phyloP scores from a whole-genome alignment of 2,113 vertebrate genomes.

The Misgurnus mizolepis region DNA sequence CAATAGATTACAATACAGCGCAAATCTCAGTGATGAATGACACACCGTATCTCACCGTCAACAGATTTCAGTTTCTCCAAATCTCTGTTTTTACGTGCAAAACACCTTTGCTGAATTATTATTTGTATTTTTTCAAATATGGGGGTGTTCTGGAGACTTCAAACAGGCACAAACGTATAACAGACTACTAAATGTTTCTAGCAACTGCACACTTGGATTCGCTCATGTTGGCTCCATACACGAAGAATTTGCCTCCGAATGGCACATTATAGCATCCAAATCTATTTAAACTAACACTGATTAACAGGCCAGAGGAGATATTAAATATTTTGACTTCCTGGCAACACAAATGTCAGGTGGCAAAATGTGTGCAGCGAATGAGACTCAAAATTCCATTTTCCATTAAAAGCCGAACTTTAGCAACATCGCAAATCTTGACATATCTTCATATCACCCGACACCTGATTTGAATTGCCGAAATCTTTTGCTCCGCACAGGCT shows the following conservation, averaged over 20 bases:
- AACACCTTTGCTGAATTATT: constrained; percentile 31
- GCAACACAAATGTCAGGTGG: constrained; percentile 41
- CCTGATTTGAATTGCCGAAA: constrained; percentile 4
- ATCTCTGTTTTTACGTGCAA: constrained; percentile 40
- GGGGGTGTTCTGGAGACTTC: constrained; percentile 26
- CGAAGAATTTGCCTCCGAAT: constrained; percentile 4
- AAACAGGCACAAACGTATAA: neutral
- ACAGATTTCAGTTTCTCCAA: constrained; percentile 45
- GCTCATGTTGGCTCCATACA: neutral
- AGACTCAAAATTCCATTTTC: neutral
- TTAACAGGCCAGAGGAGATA: constrained; percentile 19
- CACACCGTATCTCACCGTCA: constrained; percentile 30
- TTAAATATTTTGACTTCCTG: constrained; percentile 39
- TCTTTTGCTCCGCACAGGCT: neutral
- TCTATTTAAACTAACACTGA: constrained; percentile 30
- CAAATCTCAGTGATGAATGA: constrained; percentile 65
- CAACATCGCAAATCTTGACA: neutral
- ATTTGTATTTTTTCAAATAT: constrained; percentile 29
- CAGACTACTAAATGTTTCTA: neutral
- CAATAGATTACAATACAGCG: constrained; percentile 57
- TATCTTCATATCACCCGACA: constrained; percentile 4
- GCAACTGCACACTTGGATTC: constrained; percentile 26
- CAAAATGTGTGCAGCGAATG: constrained; percentile 41
- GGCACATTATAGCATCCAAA: constrained; percentile 13
- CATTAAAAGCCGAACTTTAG: constrained; percentile 24